Base-by-base conservation (phyloP, 2,113 vertebrate species). In the Haemorhous mexicanus region DNA sequence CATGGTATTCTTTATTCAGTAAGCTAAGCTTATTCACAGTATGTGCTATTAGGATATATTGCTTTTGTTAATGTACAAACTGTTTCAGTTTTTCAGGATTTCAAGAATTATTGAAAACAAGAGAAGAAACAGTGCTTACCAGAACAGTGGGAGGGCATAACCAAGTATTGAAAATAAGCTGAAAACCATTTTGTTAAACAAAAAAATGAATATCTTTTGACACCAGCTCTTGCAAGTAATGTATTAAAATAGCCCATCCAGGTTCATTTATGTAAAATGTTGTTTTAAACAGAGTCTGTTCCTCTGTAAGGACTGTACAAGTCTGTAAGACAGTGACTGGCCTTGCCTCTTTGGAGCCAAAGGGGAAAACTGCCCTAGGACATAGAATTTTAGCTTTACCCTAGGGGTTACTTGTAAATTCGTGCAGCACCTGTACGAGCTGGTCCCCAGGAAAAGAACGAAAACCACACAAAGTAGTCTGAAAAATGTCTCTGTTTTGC, bases 361-460 rank as follows among this genome's bases (percentile, higher is more conserved):
- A 58, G 7, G 7, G 9, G 7, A 27, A 11, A 70, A 3, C 19
- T 73, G 0, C 20, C 30, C n/a, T 50, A 52, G 33, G 32, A 19
- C 17, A 15, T 24, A 33, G 0, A 30, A 2, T 5, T 81, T 74
- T 20, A 39, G 17, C 21, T 73, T 69, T 87, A 41, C 13, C 7
- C 4, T 7, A 4, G 12, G 24, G 5, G 10, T 50, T 90, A 26
- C 0, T 1, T 35, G 9, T 13, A 11, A 47, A 32, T 64, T 43
- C 1, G 2, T 66, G 22, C 13, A 47, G 28, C 41, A 50, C 6
- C 28, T n/a, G 3, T 67, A 26, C 0, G 1, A 64, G 12, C 30
- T 77, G 27, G 6, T 69, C 15, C 39, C 9, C 17, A 16, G 33
- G 10, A 59, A 46, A 53, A 53, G 15, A 77, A 14, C 20, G 16